Percentiles rank a stretch among this genome's conserved stretches.
phyloP scores from a whole-genome alignment of 2,113 vertebrate genomes.

The Malurus alboscapulatus region DNA sequence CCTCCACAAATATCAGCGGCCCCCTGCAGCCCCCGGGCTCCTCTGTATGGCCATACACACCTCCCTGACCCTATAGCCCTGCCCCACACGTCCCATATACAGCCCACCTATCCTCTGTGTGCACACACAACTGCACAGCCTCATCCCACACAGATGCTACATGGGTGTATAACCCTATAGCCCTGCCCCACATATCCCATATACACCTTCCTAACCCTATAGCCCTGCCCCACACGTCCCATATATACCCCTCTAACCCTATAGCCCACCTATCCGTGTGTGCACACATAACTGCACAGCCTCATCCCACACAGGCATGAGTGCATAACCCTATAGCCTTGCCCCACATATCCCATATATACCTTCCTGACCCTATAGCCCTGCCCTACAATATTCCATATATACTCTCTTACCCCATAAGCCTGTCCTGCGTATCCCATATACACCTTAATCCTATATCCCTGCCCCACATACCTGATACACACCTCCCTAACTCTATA shows the following conservation, averaged over 20 bases:
- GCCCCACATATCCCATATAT: not conserved
- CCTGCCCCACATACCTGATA: too few species aligned
- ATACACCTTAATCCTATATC: not conserved
- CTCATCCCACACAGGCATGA: too few species aligned
- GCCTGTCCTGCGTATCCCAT: not conserved
- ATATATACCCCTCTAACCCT: too few species aligned
- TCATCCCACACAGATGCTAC: too few species aligned
- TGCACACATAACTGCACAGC: too few species aligned
- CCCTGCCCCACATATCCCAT: too few species aligned
- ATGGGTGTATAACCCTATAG: not conserved
- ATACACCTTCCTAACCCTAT: too few species aligned
- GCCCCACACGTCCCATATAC: too few species aligned
- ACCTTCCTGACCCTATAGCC: too few species aligned
- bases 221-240: not conserved
- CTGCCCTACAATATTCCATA: not conserved
- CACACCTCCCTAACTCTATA: not conserved
- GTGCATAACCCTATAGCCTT: too few species aligned
- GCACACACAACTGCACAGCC: too few species aligned
- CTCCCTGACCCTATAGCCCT: not conserved
- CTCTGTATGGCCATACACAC: not conserved
- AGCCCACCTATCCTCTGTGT: not conserved
- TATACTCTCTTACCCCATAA: not conserved
- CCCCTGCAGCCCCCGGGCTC: too few species aligned
- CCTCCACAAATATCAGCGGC: rapidly evolving
- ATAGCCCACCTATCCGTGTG: not conserved